Percentiles rank a stretch among this genome's conserved stretches.
These are phyloP conservation scores for Sebastes minor DNA, from an alignment of 2,797 vertebrate genomes.

Conservation along the genomic window DNA sequence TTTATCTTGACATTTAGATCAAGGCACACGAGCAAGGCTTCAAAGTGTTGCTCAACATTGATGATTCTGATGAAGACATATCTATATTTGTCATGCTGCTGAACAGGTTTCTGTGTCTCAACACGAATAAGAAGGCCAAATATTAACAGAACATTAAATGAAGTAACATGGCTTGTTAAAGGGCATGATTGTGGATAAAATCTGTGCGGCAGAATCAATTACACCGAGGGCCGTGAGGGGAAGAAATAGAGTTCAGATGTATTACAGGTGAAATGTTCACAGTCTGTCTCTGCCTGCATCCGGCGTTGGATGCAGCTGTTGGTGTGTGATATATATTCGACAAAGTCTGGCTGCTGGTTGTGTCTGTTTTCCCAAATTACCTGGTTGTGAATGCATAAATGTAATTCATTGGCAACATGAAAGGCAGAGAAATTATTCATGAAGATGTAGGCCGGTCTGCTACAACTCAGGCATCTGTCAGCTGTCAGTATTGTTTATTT, in stretches of 20 bases:
- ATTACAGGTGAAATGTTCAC: conserved; percentile 39
- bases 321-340: conserved; percentile 42
- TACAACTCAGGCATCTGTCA: conserved; percentile 71
- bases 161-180: not conserved
- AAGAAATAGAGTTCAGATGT: conserved; percentile 32
- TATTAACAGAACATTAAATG: conserved; percentile 1
- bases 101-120: not conserved
- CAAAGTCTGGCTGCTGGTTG: conserved; percentile 41
- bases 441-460: conserved; percentile 54
- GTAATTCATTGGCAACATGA: conserved; percentile 63
- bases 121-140: not conserved
- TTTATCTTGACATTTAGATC: conserved; percentile 19
- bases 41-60: conserved; percentile 10
- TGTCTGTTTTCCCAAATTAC: conserved; percentile 57
- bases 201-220: conserved; percentile 34
- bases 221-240: not conserved
- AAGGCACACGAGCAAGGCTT: not conserved
- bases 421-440: conserved; percentile 66
- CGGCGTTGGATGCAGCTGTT: conserved; percentile 37
- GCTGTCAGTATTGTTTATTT: conserved; percentile 75
- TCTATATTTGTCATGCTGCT: not conserved
- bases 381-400: conserved; percentile 52
- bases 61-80: conserved; percentile 1
- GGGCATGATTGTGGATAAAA: conserved; percentile 12
- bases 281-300: conserved; percentile 6